These are phyloP conservation scores for Fragum whitleyi DNA, from an alignment of 2,888 invertebrate species.

Conservation along the genomic window DNA sequence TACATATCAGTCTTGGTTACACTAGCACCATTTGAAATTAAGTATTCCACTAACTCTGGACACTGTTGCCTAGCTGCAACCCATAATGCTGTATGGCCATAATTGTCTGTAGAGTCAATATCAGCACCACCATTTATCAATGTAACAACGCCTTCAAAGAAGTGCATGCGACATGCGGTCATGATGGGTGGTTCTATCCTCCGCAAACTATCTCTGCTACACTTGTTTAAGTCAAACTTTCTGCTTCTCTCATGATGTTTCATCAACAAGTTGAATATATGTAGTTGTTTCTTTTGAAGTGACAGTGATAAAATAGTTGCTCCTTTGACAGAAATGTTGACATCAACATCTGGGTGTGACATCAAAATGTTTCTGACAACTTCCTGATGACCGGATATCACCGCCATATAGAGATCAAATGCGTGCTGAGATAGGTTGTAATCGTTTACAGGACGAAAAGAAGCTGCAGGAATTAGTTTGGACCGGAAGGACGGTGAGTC, in stretches of 20 bases:
- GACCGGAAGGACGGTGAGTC: slow-evolving; percentile 44
- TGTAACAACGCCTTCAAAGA: slow-evolving; percentile 79
- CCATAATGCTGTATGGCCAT: slow-evolving; percentile 80
- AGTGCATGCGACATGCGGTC: slow-evolving; percentile 84
- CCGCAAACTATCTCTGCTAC: slow-evolving; percentile 82
- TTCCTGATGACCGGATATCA: slow-evolving; percentile 73
- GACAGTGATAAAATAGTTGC: slow-evolving; percentile 84
- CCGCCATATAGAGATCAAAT: slow-evolving; percentile 78
- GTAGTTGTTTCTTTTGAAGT: slow-evolving; percentile 80
- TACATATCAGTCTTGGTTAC: slow-evolving; percentile 82
- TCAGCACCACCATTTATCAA: slow-evolving; percentile 82
- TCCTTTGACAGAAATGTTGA: slow-evolving; percentile 82
- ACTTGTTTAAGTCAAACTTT: slow-evolving; percentile 81
- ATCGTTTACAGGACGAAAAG: slow-evolving; percentile 70
- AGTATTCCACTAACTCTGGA: slow-evolving; percentile 78
- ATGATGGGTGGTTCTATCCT: slow-evolving; percentile 84
- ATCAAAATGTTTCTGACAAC: slow-evolving; percentile 76
- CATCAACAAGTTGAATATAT: slow-evolving; percentile 81
- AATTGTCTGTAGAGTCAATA: slow-evolving; percentile 79
- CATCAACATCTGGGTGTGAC: slow-evolving; percentile 79
- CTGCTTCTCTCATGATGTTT: slow-evolving; percentile 78
- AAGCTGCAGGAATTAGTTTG: slow-evolving; percentile 62
- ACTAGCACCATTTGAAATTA: slow-evolving; percentile 80
- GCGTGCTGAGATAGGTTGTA: slow-evolving; percentile 76
- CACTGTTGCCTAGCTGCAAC: slow-evolving; percentile 78